phyloP scores from a whole-genome alignment of 2,888 invertebrate species.

The Andrena camellia region DNA sequence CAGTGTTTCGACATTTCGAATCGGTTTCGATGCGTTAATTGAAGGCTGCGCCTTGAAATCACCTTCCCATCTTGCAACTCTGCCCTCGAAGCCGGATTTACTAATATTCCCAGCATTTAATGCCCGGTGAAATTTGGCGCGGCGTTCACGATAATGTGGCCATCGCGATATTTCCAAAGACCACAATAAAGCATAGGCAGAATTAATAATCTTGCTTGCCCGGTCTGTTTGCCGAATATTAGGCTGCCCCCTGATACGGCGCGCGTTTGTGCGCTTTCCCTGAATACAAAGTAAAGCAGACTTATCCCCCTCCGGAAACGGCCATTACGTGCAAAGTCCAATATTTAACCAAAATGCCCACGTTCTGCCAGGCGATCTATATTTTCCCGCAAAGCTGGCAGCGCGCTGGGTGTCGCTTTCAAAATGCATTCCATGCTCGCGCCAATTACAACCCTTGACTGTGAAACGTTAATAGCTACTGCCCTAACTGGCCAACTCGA shows the following conservation, averaged over 20 bases:
- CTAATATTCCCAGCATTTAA: neutral
- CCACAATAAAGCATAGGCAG: slow-evolving; percentile 24
- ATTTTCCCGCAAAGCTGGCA: neutral
- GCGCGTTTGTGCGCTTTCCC: neutral
- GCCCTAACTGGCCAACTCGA: neutral
- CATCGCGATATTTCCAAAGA: slow-evolving; percentile 15
- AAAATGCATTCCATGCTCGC: neutral
- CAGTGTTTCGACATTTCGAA: no score
- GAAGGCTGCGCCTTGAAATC: no score
- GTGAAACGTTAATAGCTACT: neutral
- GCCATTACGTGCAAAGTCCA: no score
- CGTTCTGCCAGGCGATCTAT: no score
- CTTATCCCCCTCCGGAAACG: neutral
- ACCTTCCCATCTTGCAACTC: neutral
- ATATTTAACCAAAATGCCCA: neutral
- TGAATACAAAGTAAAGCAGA: neutral
- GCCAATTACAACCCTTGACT: no score
- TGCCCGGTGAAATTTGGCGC: neutral
- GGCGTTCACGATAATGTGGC: slow-evolving; percentile 6
- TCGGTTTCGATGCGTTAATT: no score
- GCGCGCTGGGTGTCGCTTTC: neutral
- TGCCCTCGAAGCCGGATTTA: neutral
- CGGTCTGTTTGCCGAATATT: slow-evolving; percentile 36
- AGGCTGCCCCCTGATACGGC: neutral
- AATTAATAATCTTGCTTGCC: slow-evolving; percentile 43